Conservation (phyloP, 2,888 invertebrate genomes). For the Ormia ochracea region DNA sequence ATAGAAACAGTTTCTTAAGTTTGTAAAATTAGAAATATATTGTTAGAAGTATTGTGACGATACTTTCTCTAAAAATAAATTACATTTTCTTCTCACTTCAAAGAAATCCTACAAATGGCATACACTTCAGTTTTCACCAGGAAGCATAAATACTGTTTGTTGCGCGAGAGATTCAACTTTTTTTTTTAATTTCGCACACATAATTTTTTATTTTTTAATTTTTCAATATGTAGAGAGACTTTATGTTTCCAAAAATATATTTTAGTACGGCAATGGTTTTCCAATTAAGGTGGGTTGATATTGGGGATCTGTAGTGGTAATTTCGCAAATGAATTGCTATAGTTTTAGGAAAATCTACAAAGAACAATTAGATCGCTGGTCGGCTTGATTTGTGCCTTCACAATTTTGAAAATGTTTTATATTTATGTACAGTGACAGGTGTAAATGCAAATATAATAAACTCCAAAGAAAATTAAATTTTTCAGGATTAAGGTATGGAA, state of each 20-base stretch:
- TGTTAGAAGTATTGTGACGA: not conserved
- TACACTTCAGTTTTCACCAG: constrained; percentile 37
- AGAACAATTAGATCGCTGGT: no score
- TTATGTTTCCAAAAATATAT: constrained; percentile 41
- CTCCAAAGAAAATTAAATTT: no score
- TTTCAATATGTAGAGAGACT: not conserved
- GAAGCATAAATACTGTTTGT: constrained; percentile 31
- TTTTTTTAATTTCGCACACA: not conserved
- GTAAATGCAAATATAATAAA: no score
- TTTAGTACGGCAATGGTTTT: not conserved
- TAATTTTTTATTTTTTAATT: not conserved
- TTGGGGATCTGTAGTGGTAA: not conserved
- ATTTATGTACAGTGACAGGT: no score
- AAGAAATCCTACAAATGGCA: constrained; percentile 20
- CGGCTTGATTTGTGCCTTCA: no score
- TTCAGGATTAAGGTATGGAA: no score
- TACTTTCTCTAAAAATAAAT: not conserved
- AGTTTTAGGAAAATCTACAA: no score
- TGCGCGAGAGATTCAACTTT: not conserved
- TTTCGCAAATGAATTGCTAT: no score
- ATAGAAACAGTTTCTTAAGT: not conserved
- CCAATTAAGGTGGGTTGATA: not conserved
- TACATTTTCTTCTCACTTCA: not conserved
- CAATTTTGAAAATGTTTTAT: no score
- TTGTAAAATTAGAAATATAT: not conserved